Conservation (phyloP, 2,113 vertebrate species). For the Machaerirhynchus nigripectus region DNA sequence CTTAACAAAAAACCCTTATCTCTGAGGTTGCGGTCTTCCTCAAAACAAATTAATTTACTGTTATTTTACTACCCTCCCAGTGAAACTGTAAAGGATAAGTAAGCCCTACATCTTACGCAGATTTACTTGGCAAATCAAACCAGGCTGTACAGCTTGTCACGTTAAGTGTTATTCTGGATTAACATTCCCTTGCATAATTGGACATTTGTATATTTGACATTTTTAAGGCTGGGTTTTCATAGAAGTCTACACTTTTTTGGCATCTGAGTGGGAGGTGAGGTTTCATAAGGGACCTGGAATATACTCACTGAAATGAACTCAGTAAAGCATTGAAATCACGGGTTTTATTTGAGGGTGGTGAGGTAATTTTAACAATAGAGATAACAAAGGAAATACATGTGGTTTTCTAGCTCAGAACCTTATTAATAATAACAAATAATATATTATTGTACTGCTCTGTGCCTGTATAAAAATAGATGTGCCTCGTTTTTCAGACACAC, state of each 20-base stretch:
- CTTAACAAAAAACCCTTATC: not conserved
- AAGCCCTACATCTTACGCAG: not conserved
- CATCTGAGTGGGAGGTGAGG: not conserved
- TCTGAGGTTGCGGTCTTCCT: not conserved
- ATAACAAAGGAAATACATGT: not conserved
- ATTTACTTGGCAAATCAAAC: not conserved
- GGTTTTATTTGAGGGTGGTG: not conserved
- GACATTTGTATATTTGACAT: constrained; percentile 4
- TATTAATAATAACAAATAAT: not conserved
- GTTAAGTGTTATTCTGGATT: not conserved
- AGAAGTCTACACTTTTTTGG: not conserved
- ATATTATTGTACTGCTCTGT: not conserved
- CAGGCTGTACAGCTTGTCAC: not conserved
- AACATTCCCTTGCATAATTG: not conserved
- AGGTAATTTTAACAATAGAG: not conserved
- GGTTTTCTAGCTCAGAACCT: not conserved
- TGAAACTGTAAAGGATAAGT: not conserved
- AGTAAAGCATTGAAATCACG: not conserved
- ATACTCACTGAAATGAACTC: not conserved
- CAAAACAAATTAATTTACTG: not conserved
- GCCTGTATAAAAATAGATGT: not conserved
- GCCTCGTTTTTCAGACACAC: not conserved
- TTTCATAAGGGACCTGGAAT: not conserved
- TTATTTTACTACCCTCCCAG: not conserved
- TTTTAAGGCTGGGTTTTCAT: not conserved